Conservation (phyloP, 2,888 invertebrate species). For the Odontocolon sp. region DNA sequence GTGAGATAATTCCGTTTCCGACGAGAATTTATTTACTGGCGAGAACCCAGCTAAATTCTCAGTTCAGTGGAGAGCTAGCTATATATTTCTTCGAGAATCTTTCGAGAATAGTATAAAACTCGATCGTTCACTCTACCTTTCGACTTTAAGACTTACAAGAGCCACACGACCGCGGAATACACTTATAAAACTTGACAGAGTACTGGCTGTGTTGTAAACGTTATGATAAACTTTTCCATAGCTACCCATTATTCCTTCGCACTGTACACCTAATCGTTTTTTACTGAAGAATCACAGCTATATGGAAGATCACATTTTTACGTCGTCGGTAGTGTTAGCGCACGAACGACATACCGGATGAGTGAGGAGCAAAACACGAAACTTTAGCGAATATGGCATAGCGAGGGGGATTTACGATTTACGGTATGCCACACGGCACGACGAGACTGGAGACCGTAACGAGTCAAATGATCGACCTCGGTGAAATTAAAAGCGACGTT, state of each 20-base stretch:
- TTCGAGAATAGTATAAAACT: not conserved
- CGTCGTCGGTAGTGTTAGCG: not conserved
- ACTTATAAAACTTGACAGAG: conserved; percentile 4
- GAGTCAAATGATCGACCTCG: not conserved
- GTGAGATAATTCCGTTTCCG: conserved; percentile 6
- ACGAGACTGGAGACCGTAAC: not conserved
- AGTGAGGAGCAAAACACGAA: conserved; percentile 10
- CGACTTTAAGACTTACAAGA: not conserved
- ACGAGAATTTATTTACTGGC: conserved; percentile 16
- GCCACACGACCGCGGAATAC: not conserved
- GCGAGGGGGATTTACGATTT: conserved; percentile 14
- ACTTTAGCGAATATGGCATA: conserved; percentile 9
- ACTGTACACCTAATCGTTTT: conserved; percentile 30
- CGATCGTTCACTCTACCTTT: conserved; percentile 8
- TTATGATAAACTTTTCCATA: conserved; percentile 22
- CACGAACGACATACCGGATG: not conserved
- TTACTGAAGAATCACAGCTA: conserved; percentile 31
- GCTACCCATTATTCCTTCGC: conserved; percentile 23
- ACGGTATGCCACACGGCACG: not conserved
- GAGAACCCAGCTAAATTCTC: not conserved
- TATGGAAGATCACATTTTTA: conserved; percentile 1
- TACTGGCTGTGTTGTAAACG: not conserved
- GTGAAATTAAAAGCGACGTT: not conserved
- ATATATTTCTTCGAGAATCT: conserved; percentile 1
- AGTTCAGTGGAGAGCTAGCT: not conserved